Evolutionary conservation across 2,113 vertebrate genomes (phyloP).

Genomic region (Protobothrops mucrosquamatus): DNA sequence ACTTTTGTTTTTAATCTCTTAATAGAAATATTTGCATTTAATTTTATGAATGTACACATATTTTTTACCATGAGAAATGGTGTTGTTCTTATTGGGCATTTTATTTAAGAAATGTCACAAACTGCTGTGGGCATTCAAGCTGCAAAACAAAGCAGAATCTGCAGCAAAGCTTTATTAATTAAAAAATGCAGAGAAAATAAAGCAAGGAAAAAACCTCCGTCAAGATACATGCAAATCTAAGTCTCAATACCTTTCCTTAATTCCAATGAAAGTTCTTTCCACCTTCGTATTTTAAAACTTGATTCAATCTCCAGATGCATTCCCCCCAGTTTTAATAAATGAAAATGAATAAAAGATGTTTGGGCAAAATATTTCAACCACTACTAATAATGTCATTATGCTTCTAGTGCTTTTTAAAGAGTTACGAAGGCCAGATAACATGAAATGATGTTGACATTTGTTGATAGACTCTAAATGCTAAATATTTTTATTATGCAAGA

Average conservation of each 20-base stretch:
- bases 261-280: not conserved
- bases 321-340: not conserved
- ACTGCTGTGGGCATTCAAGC: not conserved
- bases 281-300: not conserved
- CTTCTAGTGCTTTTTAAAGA: not conserved
- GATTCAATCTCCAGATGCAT: not conserved
- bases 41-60: not conserved
- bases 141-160: not conserved
- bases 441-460: not conserved
- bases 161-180: not conserved
- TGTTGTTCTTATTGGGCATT: not conserved
- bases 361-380: not conserved
- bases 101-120: not conserved
- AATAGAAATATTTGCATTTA: not conserved
- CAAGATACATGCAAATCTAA: not conserved
- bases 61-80: not conserved
- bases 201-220: not conserved
- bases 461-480: not conserved
- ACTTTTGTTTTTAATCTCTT: not conserved
- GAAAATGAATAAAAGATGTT: not conserved
- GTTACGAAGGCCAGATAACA: not conserved
- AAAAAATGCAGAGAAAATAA: not conserved
- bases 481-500: not conserved
- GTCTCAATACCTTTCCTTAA: not conserved
- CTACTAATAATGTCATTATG: not conserved